Conservation (phyloP, 2,113 vertebrate genomes). For the Prionailurus viverrinus region DNA sequence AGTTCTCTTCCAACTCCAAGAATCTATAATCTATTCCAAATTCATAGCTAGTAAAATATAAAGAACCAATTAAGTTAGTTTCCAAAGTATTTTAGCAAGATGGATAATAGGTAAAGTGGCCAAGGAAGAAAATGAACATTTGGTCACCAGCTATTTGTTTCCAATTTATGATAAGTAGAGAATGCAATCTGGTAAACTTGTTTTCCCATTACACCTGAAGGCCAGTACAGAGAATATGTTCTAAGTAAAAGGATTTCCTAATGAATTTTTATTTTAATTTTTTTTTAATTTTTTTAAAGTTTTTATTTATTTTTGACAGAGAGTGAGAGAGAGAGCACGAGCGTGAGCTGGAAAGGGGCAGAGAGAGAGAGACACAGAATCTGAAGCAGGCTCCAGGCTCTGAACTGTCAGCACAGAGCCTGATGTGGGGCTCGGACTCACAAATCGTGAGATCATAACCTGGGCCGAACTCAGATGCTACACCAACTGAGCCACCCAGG, state of each 20-base stretch:
- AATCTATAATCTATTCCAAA: slow-evolving; percentile 59
- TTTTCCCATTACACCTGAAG: neutral
- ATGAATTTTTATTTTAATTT: slow-evolving; percentile 56
- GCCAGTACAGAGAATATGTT: neutral
- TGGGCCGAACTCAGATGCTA: too few species aligned
- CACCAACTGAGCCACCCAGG: too few species aligned
- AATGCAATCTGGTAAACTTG: neutral
- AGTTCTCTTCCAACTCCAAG: slow-evolving; percentile 30
- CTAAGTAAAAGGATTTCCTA: neutral
- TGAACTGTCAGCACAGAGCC: too few species aligned
- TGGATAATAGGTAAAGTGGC: slow-evolving; percentile 42
- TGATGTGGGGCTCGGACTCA: too few species aligned
- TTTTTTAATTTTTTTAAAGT: too few species aligned
- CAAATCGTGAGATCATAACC: too few species aligned
- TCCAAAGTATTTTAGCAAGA: slow-evolving; percentile 56
- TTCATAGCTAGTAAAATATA: slow-evolving; percentile 52
- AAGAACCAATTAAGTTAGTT: neutral
- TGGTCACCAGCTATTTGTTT: neutral
- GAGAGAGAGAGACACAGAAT: too few species aligned
- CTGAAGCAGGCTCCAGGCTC: too few species aligned
- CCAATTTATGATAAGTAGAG: slow-evolving; percentile 15
- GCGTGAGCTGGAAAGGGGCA: too few species aligned
- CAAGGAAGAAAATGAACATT: slow-evolving; percentile 58
- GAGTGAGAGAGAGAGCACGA: too few species aligned
- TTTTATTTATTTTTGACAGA: too few species aligned